Evolutionary conservation across 1,140 invertebrate genomes (phyloP).

Genomic region (Fopius arisanus): DNA sequence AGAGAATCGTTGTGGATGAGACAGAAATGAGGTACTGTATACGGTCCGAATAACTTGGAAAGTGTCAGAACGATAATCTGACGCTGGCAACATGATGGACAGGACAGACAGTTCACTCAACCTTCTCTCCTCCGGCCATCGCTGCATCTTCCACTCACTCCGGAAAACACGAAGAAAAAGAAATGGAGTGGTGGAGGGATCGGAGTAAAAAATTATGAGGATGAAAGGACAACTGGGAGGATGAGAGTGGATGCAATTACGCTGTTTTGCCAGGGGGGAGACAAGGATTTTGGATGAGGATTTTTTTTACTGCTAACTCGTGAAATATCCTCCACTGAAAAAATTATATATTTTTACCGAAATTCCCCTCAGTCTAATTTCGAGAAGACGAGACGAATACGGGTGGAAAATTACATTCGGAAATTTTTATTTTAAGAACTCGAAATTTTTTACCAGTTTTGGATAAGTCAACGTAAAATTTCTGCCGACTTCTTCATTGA

Average conservation of each 20-base stretch:
- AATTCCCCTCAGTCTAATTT: too few relatives aligned
- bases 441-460: too few relatives aligned
- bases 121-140: conserved; percentile 47
- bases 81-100: conserved; percentile 64
- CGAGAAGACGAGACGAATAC: too few relatives aligned
- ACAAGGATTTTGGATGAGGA: not conserved
- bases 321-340: too few relatives aligned
- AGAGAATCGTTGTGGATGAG: conserved; percentile 16
- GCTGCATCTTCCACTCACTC: conserved; percentile 37
- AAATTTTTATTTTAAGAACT: too few relatives aligned
- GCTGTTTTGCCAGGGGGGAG: conserved; percentile 28
- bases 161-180: not conserved
- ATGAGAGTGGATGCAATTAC: conserved; percentile 14
- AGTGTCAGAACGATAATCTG: conserved; percentile 68
- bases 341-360: too few relatives aligned
- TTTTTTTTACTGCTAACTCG: not conserved
- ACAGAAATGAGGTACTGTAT: conserved; percentile 34
- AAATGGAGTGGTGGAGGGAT: not conserved
- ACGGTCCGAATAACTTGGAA: conserved; percentile 64
- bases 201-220: conserved; percentile 14
- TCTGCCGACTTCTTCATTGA: too few relatives aligned
- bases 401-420: too few relatives aligned
- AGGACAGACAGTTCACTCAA: conserved; percentile 62
- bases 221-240: not conserved
- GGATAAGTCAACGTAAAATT: too few relatives aligned